Evolutionary conservation across 1,140 invertebrate species (phyloP), one percentile per base, ranked within the genome.

Genomic region (Venturia canescens): DNA sequence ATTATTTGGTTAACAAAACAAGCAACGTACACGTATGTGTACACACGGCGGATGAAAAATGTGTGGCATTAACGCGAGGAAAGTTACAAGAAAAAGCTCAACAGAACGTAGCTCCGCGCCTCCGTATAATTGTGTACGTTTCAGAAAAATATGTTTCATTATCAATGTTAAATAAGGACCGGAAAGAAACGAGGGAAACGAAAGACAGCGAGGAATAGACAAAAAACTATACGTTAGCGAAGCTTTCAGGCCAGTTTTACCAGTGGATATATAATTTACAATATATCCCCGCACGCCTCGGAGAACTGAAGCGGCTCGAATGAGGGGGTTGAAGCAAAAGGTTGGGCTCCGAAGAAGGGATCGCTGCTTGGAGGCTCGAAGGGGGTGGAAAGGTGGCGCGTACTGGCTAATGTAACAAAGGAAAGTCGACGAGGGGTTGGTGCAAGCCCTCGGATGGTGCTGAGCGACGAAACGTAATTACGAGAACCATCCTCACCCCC

Each of bases 401-500:
- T 80, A 82, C 67, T 80, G 82, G 83, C 84, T 86, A 87, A 87
- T 87, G 86, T 86, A 87, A 87, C 87, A 88, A 88, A 88, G 87
- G 87, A 84, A 87, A 84, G 83, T 67, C 82, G 82, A 71, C 60
- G 70, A 71, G 71, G 53, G 71, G 69, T 72, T 34, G 69, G 60
- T 23, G 57, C 79, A 29, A 70, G 77, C 50, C 48, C 83, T 63
- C 60, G 60, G 29, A 69, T 31, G 66, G 80, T 80, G 84, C 81
- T 81, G 86, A 85, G 81, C 79, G 86, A 85, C 83, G 80, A 87
- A 89, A 87, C 84, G 86, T 87, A 87, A 88, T 89, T 89, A 87
- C 84, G 78, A 48, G 79, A 48, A 31, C 31, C 69, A 72, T 78
- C 76, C 29, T 38, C n/a, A 57, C 31, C 66, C 21, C 23, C 50